A percentile compares a stretch with the other conserved stretches of the same genome.
phyloP scores from a whole-genome alignment of 2,888 invertebrate species.

The Caenorhabditis macrosperma region DNA sequence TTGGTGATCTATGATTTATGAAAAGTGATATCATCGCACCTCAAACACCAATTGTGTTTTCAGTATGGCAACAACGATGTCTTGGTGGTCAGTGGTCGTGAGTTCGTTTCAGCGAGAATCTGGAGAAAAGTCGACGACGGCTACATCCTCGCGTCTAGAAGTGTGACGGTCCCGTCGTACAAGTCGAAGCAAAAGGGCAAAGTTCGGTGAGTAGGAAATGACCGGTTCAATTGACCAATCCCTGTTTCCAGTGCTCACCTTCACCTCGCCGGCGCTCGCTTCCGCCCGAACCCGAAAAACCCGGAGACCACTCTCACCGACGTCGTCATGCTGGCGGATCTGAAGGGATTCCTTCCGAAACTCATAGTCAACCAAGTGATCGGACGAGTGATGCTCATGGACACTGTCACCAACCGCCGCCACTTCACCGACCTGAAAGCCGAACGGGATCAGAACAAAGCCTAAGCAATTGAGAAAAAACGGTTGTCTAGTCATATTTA shows the following conservation, averaged over 20 bases:
- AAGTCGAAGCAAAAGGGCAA: conserved; percentile 61
- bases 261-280: conserved; percentile 67
- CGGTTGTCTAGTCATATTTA: conserved; percentile 18
- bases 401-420: conserved; percentile 67
- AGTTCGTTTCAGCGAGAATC: conserved; percentile 71
- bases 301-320: conserved; percentile 64
- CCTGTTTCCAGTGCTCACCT: conserved; percentile 63
- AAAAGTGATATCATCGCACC: neutral
- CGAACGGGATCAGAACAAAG: conserved; percentile 31
- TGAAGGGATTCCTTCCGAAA: conserved; percentile 71
- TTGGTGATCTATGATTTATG: neutral
- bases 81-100: conserved; percentile 71
- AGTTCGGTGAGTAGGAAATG: conserved; percentile 58
- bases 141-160: conserved; percentile 68
- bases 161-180: conserved; percentile 65
- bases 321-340: conserved; percentile 71
- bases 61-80: conserved; percentile 76
- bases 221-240: neutral
- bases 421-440: conserved; percentile 64
- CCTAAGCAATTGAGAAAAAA: neutral
- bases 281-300: conserved; percentile 67
- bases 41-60: conserved; percentile 44
- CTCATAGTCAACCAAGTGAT: conserved; percentile 70
- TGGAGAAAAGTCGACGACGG: conserved; percentile 62
- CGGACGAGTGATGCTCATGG: conserved; percentile 72